Conservation (phyloP, 2,113 vertebrate species). For the Cacatua alba region DNA sequence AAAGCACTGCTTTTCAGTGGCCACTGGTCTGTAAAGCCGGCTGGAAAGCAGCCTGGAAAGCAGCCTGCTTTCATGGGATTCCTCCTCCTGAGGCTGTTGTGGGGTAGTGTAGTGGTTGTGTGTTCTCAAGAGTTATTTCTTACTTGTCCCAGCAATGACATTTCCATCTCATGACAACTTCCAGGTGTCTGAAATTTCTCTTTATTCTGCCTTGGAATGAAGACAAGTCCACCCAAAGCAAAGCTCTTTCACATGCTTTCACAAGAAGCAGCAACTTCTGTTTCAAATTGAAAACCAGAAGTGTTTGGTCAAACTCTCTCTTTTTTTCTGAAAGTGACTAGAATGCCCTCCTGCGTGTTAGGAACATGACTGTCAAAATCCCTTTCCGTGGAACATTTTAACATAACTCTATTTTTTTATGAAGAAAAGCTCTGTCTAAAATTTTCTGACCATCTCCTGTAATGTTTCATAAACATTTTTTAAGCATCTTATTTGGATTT, state of each 20-base stretch:
- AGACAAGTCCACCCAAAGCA: background rate
- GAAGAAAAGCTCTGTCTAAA: background rate
- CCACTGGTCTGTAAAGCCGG: background rate
- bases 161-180: background rate
- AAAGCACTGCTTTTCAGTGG: background rate
- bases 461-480: background rate
- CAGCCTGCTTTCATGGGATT: background rate
- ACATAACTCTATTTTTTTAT: background rate
- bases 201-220: background rate
- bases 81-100: rapidly evolving
- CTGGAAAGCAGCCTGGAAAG: background rate
- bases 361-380: background rate
- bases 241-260: background rate
- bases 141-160: background rate
- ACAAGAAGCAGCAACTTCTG: background rate
- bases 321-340: background rate
- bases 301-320: background rate
- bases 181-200: background rate
- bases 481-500: background rate
- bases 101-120: background rate
- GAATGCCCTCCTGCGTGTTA: background rate
- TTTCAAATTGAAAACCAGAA: background rate
- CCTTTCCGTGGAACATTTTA: background rate
- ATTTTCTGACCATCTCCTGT: background rate
- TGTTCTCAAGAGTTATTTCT: background rate